Evolutionary conservation across 2,888 invertebrate species (phyloP).

Genomic region (Alloplasta piceator): DNA sequence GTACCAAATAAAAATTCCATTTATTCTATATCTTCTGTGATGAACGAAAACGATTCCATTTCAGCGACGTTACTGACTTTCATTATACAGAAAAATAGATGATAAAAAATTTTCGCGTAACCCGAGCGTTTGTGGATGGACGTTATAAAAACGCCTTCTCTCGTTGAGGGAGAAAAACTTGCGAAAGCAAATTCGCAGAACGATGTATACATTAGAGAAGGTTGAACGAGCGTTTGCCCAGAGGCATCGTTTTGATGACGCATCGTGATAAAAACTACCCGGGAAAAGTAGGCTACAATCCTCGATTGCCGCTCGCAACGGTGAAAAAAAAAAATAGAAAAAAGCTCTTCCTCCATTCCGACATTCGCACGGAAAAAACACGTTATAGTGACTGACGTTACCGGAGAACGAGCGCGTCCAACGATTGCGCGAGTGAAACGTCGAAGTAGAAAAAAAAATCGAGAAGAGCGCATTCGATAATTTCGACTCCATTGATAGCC

Average conservation of each 20-base stretch:
- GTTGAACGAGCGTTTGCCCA: conserved; percentile 7
- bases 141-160: neutral
- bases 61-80: too few species aligned
- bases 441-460: neutral
- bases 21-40: too few species aligned
- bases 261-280: conserved; percentile 11
- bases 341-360: neutral
- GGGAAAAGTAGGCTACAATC: conserved; percentile 46
- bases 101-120: too few species aligned
- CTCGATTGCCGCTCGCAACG: conserved; percentile 28
- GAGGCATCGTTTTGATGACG: conserved; percentile 17
- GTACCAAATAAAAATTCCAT: too few species aligned
- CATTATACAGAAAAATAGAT: too few species aligned
- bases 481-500: neutral
- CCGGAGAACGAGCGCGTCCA: too few species aligned
- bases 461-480: neutral
- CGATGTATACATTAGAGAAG: neutral
- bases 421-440: too few species aligned
- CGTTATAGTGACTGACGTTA: too few species aligned
- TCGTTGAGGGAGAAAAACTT: neutral
- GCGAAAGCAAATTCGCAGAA: neutral
- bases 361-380: too few species aligned
- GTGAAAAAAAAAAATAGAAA: neutral
- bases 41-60: too few species aligned
- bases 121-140: neutral